Evolutionary conservation across 2,888 invertebrate species (phyloP).

Genomic region (Muscina levida): DNA sequence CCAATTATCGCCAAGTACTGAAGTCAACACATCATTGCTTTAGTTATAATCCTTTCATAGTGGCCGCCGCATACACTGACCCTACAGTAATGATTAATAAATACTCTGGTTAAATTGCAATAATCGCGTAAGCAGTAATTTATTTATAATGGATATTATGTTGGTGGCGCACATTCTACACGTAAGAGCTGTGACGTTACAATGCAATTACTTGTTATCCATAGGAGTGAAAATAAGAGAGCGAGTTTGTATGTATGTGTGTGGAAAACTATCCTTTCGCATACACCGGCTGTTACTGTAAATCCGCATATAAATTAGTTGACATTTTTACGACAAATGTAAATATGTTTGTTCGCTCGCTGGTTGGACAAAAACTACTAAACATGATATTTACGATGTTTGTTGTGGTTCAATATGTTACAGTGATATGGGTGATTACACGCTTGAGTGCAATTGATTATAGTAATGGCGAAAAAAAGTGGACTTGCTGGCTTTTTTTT

Average conservation of each 20-base stretch:
- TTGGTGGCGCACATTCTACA: background rate
- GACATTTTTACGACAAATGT: slow-evolving; percentile 43
- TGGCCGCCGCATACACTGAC: no score
- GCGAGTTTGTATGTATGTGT: background rate
- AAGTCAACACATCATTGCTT: background rate
- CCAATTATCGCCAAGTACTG: slow-evolving; percentile 7
- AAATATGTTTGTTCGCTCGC: slow-evolving; percentile 49
- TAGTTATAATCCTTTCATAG: background rate
- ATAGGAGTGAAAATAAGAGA: background rate
- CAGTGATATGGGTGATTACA: background rate
- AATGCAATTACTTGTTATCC: slow-evolving; percentile 10
- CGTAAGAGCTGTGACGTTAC: background rate
- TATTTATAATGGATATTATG: slow-evolving; percentile 47
- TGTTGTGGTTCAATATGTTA: background rate
- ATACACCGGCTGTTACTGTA: slow-evolving; percentile 1
- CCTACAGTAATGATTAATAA: slow-evolving; percentile 55
- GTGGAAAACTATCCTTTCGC: background rate
- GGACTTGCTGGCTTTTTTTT: no score
- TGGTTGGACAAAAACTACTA: background rate
- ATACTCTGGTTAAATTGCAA: slow-evolving; percentile 34
- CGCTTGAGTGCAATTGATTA: no score
- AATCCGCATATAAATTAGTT: slow-evolving; percentile 57
- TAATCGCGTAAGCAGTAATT: slow-evolving; percentile 40
- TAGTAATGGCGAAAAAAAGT: no score
- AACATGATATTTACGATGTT: slow-evolving; percentile 5